These are phyloP conservation scores for Nasonia oneida DNA, from an alignment of 2,888 invertebrate species.

Conservation along the genomic window DNA sequence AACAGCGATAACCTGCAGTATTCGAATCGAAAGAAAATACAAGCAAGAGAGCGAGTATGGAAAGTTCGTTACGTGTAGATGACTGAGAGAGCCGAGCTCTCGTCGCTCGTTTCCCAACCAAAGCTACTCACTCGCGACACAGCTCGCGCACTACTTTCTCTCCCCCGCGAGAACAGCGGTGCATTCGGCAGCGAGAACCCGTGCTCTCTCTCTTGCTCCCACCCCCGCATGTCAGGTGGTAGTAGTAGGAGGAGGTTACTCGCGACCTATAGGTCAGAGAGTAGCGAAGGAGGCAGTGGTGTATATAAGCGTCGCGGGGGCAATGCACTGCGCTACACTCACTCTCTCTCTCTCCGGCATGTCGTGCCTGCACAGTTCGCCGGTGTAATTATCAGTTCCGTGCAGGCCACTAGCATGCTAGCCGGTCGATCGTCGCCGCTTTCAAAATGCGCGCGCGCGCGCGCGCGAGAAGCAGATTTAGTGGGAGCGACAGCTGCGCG, in stretches of 20 bases:
- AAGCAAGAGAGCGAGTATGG: no score
- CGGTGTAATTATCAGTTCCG: constrained; percentile 62
- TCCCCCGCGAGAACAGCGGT: neutral
- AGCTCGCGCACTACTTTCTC: constrained; percentile 14
- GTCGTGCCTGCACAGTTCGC: constrained; percentile 30
- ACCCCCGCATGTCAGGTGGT: neutral
- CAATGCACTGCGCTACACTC: constrained; percentile 52
- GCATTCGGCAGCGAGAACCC: constrained; percentile 2
- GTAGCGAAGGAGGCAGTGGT: constrained; percentile 26
- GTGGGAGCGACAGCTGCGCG: constrained; percentile 25
- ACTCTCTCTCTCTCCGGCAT: neutral
- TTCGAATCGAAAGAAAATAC: no score
- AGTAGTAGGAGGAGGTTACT: neutral
- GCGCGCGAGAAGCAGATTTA: constrained; percentile 26
- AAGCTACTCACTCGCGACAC: constrained; percentile 8
- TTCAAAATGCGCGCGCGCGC: constrained; percentile 48
- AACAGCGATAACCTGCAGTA: no score
- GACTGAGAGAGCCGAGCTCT: neutral
- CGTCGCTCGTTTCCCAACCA: neutral
- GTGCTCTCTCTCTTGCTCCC: neutral
- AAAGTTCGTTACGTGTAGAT: no score
- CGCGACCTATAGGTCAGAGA: constrained; percentile 42
- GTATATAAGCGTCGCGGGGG: constrained; percentile 45
- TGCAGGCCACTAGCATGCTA: constrained; percentile 36
- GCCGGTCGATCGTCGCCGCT: constrained; percentile 56